Conservation (phyloP, 1,140 invertebrate genomes). For the Vanessa tameamea region DNA sequence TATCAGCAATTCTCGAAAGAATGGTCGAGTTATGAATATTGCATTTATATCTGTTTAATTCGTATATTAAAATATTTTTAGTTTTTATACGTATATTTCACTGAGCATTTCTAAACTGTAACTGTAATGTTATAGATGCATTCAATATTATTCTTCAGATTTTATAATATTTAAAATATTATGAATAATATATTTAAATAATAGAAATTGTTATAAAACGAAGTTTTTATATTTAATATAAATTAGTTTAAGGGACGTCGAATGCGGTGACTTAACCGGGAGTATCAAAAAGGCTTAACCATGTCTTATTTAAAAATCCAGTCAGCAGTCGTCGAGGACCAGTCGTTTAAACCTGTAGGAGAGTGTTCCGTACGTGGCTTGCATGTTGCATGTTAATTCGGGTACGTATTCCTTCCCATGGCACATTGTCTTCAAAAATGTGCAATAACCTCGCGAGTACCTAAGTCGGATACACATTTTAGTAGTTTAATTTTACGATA, state of each 20-base stretch:
- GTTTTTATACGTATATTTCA: background rate
- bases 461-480: constrained; percentile 21
- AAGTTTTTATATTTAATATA: background rate
- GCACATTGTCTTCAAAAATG: background rate
- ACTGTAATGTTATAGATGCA: too few relatives aligned
- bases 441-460: background rate
- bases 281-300: constrained; percentile 17
- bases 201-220: too few relatives aligned
- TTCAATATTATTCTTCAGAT: too few relatives aligned
- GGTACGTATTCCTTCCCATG: background rate
- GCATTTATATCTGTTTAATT: constrained; percentile 32
- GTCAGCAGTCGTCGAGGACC: constrained; percentile 38
- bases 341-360: constrained; percentile 29
- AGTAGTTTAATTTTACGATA: background rate
- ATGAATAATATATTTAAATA: too few relatives aligned
- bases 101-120: background rate
- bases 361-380: constrained; percentile 27
- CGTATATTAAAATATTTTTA: background rate
- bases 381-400: constrained; percentile 22
- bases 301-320: constrained; percentile 51
- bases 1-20: constrained; percentile 48
- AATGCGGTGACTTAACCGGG: constrained; percentile 27
- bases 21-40: constrained; percentile 39
- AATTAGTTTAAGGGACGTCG: background rate
- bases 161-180: too few relatives aligned